These are phyloP conservation scores for Malurus splendens DNA, from an alignment of 2,797 vertebrate genomes.

Conservation along the genomic window DNA sequence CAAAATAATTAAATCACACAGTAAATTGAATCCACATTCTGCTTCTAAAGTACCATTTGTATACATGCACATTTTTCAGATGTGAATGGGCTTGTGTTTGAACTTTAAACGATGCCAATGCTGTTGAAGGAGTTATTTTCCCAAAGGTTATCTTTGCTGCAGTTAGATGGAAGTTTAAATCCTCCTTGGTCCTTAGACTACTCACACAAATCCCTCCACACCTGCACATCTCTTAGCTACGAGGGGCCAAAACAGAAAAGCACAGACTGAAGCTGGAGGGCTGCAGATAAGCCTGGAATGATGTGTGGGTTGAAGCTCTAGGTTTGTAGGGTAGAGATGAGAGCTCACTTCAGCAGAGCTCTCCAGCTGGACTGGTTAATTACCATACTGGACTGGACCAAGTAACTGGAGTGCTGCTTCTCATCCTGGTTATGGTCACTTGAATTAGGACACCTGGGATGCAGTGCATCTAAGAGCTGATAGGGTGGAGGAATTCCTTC, in stretches of 20 bases:
- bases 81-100: not conserved
- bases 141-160: not conserved
- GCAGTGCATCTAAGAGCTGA: not conserved
- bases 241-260: not conserved
- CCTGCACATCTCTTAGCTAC: not conserved
- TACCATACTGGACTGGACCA: not conserved
- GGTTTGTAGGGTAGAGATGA: not conserved
- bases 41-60: not conserved
- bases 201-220: not conserved
- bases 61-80: not conserved
- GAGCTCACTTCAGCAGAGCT: not conserved
- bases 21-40: not conserved
- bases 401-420: not conserved
- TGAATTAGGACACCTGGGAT: not conserved
- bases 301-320: not conserved
- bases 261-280: not conserved
- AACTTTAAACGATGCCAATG: not conserved
- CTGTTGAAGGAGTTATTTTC: not conserved
- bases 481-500: not conserved
- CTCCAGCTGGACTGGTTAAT: not conserved
- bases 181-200: not conserved
- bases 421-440: not conserved
- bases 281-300: not conserved
- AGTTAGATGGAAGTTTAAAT: not conserved
- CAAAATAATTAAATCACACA: not conserved